Evolutionary conservation across 2,797 vertebrate genomes (phyloP).

Genomic region (Cyprinodon diabolis): DNA sequence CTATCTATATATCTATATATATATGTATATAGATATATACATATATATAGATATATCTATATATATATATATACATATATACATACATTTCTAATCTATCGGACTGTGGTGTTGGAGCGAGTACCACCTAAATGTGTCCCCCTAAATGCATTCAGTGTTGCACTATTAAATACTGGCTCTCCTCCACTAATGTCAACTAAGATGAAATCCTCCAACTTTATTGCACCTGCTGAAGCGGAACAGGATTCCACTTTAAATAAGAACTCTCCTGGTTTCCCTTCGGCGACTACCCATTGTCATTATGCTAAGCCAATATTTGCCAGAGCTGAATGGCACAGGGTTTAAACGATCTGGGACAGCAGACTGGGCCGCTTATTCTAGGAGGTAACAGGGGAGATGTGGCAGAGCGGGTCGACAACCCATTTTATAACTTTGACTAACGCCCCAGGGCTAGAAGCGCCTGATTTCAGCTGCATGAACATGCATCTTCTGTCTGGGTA

Average conservation of each 20-base stretch:
- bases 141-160: conserved; percentile 1
- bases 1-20: too few relatives aligned
- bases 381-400: conserved; percentile 31
- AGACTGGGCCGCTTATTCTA: conserved; percentile 52
- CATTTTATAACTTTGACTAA: conserved; percentile 55
- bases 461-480: conserved; percentile 35
- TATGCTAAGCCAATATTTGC: conserved; percentile 32
- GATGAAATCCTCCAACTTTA: conserved; percentile 43
- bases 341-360: conserved; percentile 27
- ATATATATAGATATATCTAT: too few relatives aligned
- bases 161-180: conserved; percentile 14
- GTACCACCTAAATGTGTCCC: neutral
- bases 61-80: too few relatives aligned
- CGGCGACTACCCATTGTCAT: conserved; percentile 16
- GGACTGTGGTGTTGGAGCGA: neutral
- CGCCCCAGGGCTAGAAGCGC: conserved; percentile 29
- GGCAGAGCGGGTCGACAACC: conserved; percentile 34
- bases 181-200: conserved; percentile 16
- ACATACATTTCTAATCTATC: neutral
- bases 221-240: conserved; percentile 33
- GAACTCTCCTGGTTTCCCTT: conserved; percentile 8
- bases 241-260: conserved; percentile 30
- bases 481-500: neutral
- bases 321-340: conserved; percentile 14
- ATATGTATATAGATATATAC: too few relatives aligned